Evolutionary conservation across 2,888 invertebrate genomes (phyloP).

Genomic region (Stomorhina lunata): DNA sequence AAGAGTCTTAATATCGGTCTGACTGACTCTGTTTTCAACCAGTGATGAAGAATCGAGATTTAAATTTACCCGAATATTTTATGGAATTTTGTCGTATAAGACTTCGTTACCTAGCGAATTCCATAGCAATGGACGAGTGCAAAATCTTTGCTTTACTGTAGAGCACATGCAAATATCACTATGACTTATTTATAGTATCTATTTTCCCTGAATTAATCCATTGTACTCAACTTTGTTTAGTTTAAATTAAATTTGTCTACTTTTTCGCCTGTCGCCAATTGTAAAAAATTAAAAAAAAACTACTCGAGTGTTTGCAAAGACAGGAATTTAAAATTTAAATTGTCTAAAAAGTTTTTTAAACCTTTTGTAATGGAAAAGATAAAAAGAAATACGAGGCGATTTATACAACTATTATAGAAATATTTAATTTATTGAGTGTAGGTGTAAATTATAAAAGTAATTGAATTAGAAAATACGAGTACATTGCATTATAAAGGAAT

Average conservation of each 20-base stretch:
- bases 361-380: slow-evolving; percentile 42
- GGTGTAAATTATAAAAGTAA: slow-evolving; percentile 16
- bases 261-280: slow-evolving; percentile 17
- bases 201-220: neutral
- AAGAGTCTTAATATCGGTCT: too few species aligned
- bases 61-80: too few species aligned
- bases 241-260: neutral
- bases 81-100: too few species aligned
- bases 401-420: slow-evolving; percentile 35
- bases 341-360: slow-evolving; percentile 28
- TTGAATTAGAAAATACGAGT: too few species aligned
- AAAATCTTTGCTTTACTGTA: too few species aligned
- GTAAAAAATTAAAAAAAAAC: slow-evolving; percentile 7
- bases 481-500: neutral
- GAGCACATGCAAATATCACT: too few species aligned
- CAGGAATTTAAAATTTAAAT: slow-evolving; percentile 28
- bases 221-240: neutral
- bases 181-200: neutral
- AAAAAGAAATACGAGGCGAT: slow-evolving; percentile 18
- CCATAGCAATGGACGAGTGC: too few species aligned
- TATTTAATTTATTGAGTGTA: slow-evolving; percentile 10
- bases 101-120: too few species aligned
- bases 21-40: too few species aligned
- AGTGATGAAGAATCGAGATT: too few species aligned
- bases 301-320: slow-evolving; percentile 6